Evolutionary conservation across 2,113 vertebrate species (phyloP).

Genomic region (Planiliza haematocheilus): DNA sequence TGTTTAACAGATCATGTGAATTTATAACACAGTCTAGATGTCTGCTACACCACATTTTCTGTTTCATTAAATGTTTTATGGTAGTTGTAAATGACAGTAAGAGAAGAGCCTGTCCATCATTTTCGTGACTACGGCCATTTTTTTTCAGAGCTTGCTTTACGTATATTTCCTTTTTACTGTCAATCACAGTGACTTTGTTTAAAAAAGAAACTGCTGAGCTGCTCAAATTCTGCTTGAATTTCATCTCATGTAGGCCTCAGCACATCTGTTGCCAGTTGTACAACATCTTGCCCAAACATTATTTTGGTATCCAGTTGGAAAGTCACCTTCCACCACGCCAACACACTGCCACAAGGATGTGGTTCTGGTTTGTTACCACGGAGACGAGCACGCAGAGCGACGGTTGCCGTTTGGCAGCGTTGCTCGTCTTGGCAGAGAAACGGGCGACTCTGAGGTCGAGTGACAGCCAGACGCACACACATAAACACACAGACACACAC

Average conservation of each 20-base stretch:
- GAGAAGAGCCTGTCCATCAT: neutral
- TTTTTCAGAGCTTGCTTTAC: conserved; percentile 8
- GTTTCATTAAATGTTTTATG: neutral
- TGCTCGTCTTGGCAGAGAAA: conserved; percentile 83
- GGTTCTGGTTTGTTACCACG: conserved; percentile 73
- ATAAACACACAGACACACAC: conserved; percentile 35
- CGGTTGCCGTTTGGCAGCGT: conserved; percentile 65
- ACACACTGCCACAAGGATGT: conserved; percentile 61
- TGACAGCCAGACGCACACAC: conserved; percentile 78
- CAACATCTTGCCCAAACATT: conserved; percentile 55
- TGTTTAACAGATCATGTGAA: no score
- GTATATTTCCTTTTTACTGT: neutral
- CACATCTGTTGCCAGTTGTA: conserved; percentile 56
- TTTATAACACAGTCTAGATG: no score
- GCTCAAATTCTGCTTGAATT: conserved; percentile 4
- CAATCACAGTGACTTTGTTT: conserved; percentile 1
- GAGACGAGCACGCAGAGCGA: conserved; percentile 62
- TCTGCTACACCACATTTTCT: no score
- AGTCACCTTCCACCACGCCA: conserved; percentile 57
- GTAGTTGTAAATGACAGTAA: neutral
- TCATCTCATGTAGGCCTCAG: conserved; percentile 29
- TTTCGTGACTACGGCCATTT: neutral
- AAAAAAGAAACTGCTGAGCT: neutral
- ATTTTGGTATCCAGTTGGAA: conserved; percentile 56
- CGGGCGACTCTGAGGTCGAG: conserved; percentile 82